A percentile compares a stretch with the other conserved stretches of the same genome.
Evolutionary conservation across 2,113 vertebrate species (phyloP).

Genomic region (Carlito syrichta): DNA sequence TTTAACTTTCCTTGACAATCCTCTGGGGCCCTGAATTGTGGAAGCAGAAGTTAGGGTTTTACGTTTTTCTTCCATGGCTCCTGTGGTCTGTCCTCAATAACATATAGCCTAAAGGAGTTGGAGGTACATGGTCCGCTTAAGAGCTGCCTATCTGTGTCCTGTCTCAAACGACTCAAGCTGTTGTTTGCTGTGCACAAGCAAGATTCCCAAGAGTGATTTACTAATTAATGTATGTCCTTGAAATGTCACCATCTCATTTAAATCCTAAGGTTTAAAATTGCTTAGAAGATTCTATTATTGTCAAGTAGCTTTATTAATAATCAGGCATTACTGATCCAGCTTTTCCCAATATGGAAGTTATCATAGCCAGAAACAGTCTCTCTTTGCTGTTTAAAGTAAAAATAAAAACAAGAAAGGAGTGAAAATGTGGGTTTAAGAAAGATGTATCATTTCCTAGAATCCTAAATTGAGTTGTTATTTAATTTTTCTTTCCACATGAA

Average conservation of each 20-base stretch:
- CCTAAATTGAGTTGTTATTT: background rate
- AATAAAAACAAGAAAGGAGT: background rate
- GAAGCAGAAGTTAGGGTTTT: background rate
- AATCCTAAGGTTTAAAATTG: background rate
- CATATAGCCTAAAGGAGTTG: background rate
- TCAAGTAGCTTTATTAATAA: background rate
- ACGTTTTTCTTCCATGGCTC: background rate
- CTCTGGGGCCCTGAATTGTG: background rate
- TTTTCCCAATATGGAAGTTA: background rate
- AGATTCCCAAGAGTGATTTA: background rate
- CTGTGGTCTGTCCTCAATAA: background rate
- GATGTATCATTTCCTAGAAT: background rate
- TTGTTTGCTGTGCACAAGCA: background rate
- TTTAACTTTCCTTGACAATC: background rate
- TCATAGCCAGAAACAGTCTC: background rate
- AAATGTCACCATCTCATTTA: background rate
- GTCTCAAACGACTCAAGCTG: background rate
- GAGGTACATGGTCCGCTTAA: background rate
- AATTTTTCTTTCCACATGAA: constrained; percentile 13
- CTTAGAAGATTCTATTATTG: constrained; percentile 3
- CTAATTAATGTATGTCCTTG: background rate
- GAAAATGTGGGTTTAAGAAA: background rate
- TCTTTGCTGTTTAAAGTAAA: background rate
- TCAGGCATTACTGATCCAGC: background rate
- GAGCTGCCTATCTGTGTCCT: background rate